phyloP scores from a whole-genome alignment of 2,888 invertebrate genomes.

The Caenorhabditis sp. region DNA sequence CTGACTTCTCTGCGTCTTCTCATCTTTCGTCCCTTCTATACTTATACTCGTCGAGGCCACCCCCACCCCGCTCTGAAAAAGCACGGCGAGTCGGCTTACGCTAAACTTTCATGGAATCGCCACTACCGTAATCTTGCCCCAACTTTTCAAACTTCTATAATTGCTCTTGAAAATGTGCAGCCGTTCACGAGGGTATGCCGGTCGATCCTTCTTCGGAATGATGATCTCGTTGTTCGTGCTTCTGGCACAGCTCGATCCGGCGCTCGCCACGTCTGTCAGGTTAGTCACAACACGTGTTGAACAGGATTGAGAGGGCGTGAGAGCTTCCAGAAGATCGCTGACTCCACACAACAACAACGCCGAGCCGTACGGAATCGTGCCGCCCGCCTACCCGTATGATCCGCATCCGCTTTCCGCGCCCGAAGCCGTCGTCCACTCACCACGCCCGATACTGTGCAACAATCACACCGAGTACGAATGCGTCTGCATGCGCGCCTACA shows the following conservation, averaged over 20 bases:
- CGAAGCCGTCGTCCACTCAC: conserved; percentile 31
- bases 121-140: conserved; percentile 17
- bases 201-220: conserved; percentile 12
- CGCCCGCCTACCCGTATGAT: conserved; percentile 44
- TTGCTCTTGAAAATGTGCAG: conserved; percentile 22
- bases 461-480: conserved; percentile 73
- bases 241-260: conserved; percentile 37
- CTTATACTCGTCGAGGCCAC: conserved; percentile 51
- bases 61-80: conserved; percentile 31
- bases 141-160: background rate
- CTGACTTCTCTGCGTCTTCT: conserved; percentile 14
- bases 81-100: background rate
- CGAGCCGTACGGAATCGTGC: conserved; percentile 46
- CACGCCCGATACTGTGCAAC: conserved; percentile 72
- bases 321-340: conserved; percentile 35
- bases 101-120: background rate
- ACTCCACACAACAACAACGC: conserved; percentile 1
- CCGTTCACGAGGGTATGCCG: conserved; percentile 22
- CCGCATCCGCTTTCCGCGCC: conserved; percentile 34
- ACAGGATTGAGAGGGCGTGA: too few relatives aligned
- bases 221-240: conserved; percentile 46
- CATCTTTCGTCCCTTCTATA: conserved; percentile 30
- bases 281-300: background rate
- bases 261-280: conserved; percentile 40
- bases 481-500: conserved; percentile 66